phyloP scores from a whole-genome alignment of 1,140 invertebrate species.

The Drosophila nigrodunni region DNA sequence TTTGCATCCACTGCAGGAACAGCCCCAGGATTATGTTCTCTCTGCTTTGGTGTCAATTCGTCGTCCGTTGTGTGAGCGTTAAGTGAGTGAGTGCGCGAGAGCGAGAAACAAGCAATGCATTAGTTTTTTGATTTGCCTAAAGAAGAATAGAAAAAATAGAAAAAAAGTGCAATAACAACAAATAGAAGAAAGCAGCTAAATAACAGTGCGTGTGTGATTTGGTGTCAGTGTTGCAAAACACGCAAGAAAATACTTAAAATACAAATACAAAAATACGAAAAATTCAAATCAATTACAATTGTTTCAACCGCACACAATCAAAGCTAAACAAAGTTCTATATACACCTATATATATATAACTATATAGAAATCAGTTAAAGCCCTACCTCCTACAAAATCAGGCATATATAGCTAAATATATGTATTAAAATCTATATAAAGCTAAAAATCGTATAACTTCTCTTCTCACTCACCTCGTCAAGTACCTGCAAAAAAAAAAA shows the following conservation, averaged over 20 bases:
- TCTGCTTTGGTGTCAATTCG: slow-evolving; percentile 70
- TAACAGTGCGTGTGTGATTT: neutral
- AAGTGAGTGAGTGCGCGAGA: slow-evolving; percentile 7
- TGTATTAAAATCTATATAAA: slow-evolving; percentile 31
- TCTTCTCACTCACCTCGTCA: slow-evolving; percentile 74
- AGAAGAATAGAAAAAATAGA: too few relatives aligned
- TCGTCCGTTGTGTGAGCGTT: slow-evolving; percentile 20
- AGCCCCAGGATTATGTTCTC: slow-evolving; percentile 85
- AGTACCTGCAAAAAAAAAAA: slow-evolving; percentile 70
- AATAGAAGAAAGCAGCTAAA: neutral
- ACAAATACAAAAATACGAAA: slow-evolving; percentile 3
- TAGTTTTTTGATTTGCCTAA: slow-evolving; percentile 22
- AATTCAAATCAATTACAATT: slow-evolving; percentile 12
- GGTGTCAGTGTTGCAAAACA: slow-evolving; percentile 18
- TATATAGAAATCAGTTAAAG: slow-evolving; percentile 28
- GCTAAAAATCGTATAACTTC: slow-evolving; percentile 50
- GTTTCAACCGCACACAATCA: slow-evolving; percentile 39
- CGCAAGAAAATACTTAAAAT: slow-evolving; percentile 9
- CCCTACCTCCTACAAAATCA: slow-evolving; percentile 39
- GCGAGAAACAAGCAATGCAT: slow-evolving; percentile 28
- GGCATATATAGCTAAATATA: slow-evolving; percentile 7
- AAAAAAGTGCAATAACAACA: slow-evolving; percentile 30
- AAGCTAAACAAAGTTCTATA: slow-evolving; percentile 40
- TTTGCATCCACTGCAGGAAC: slow-evolving; percentile 73
- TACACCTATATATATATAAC: slow-evolving; percentile 5